Evolutionary conservation across 2,797 vertebrate species (phyloP).

Genomic region (Sphaeramia orbicularis): DNA sequence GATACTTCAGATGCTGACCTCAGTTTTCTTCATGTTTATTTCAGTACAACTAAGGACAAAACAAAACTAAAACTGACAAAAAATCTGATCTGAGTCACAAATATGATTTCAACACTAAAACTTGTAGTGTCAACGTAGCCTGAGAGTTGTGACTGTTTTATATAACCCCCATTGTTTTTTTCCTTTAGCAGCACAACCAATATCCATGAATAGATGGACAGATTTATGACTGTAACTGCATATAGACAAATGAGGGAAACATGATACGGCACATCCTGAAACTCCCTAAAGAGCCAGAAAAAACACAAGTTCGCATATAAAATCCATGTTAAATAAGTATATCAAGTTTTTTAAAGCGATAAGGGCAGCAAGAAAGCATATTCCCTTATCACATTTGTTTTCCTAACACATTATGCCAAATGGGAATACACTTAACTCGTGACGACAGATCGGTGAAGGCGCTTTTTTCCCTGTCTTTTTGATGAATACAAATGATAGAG

Average conservation of each 20-base stretch:
- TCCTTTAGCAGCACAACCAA: background rate
- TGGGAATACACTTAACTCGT: constrained; percentile 29
- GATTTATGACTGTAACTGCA: background rate
- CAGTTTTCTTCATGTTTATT: too few species aligned
- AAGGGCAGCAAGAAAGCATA: constrained; percentile 7
- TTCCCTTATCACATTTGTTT: constrained; percentile 28
- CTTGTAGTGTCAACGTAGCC: too few species aligned
- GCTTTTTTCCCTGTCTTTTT: background rate
- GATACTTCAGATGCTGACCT: too few species aligned
- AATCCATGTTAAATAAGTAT: constrained; percentile 16
- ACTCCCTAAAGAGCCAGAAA: background rate
- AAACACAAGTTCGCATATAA: constrained; percentile 16
- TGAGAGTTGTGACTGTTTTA: background rate
- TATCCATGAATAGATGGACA: background rate
- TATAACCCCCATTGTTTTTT: background rate
- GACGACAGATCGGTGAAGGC: constrained; percentile 1
- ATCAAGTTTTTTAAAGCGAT: constrained; percentile 11
- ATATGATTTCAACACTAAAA: too few species aligned
- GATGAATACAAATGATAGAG: constrained; percentile 5
- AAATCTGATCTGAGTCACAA: too few species aligned
- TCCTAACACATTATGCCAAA: constrained; percentile 28
- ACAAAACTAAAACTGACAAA: too few species aligned
- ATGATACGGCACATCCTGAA: background rate
- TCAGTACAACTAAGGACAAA: too few species aligned
- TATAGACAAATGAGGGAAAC: background rate